Evolutionary conservation across 2,797 vertebrate genomes (phyloP).

Genomic region (Champsocephalus esox): DNA sequence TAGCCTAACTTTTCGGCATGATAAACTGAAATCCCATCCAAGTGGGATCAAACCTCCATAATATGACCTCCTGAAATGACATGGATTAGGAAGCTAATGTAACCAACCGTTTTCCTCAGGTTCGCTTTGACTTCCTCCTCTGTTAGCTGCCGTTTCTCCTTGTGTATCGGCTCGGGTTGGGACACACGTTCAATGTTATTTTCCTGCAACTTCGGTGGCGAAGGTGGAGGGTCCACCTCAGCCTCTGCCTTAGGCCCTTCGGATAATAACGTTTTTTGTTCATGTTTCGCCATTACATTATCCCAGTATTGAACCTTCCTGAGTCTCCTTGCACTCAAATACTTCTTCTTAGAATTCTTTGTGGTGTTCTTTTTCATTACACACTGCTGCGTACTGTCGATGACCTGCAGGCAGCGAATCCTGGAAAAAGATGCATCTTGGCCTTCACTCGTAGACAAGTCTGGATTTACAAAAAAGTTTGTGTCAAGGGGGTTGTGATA

Average conservation of each 20-base stretch:
- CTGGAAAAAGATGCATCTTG: constrained; percentile 23
- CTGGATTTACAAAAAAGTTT: constrained; percentile 18
- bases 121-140: constrained; percentile 69
- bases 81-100: neutral
- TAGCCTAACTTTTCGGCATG: neutral
- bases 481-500: fast-evolving
- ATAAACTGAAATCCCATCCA: neutral
- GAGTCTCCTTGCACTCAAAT: no score
- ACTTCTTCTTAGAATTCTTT: neutral
- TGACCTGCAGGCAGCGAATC: constrained; percentile 43
- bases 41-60: neutral
- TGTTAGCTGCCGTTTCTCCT: constrained; percentile 18
- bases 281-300: no score
- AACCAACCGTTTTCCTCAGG: constrained; percentile 68
- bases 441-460: constrained; percentile 58
- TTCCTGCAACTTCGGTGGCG: no score
- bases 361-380: neutral
- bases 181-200: fast-evolving
- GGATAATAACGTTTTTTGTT: fast-evolving
- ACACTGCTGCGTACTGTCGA: neutral
- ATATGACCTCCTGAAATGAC: neutral
- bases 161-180: neutral
- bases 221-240: neutral
- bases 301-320: fast-evolving
- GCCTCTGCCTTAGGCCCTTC: neutral